phyloP scores from a whole-genome alignment of 2,113 vertebrate genomes.

The Odocoileus hemionus region DNA sequence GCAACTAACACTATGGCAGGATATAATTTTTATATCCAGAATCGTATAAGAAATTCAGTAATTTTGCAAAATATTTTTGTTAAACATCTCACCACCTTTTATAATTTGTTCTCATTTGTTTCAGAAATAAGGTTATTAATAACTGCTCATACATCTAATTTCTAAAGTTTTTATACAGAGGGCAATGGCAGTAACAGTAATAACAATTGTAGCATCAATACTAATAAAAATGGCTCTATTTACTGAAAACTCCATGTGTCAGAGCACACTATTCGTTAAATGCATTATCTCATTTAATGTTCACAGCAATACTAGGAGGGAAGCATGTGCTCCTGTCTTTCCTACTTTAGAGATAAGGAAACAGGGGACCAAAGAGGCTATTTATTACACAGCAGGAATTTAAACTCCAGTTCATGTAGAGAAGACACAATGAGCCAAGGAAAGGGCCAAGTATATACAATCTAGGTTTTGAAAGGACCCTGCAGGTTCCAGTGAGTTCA shows the following conservation, averaged over 20 bases:
- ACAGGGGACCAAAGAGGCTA: neutral
- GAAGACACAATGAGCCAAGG: neutral
- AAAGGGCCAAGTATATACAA: neutral
- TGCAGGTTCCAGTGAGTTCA: neutral
- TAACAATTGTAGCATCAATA: neutral
- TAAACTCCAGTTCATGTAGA: neutral
- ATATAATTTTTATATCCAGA: neutral
- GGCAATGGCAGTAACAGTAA: neutral
- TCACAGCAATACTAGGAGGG: neutral
- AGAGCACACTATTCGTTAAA: neutral
- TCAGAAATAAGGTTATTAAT: neutral
- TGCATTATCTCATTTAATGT: neutral
- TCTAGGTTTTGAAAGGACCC: neutral
- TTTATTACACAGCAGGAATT: neutral
- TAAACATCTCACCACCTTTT: neutral
- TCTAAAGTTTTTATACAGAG: neutral
- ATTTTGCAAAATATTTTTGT: neutral
- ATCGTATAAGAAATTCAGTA: neutral
- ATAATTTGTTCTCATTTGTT: neutral
- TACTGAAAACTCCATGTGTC: neutral
- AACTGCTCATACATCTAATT: neutral
- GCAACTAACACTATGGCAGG: neutral
- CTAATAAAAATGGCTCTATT: neutral
- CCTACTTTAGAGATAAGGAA: neutral
- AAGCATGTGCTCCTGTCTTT: neutral